phyloP scores from a whole-genome alignment of 2,888 invertebrate species.

The Conomelus anceps region DNA sequence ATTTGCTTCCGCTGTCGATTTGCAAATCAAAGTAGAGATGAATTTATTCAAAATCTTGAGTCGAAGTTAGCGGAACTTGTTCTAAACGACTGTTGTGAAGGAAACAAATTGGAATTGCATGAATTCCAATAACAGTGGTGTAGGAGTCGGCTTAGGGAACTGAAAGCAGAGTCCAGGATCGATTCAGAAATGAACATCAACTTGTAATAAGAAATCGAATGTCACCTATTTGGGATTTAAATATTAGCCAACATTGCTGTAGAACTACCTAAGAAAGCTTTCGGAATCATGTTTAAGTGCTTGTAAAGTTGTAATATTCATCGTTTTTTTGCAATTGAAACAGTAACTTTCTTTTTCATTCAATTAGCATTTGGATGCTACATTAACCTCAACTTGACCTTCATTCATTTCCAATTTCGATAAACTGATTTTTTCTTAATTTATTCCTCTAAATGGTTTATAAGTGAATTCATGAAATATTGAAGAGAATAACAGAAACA shows the following conservation, averaged over 20 bases:
- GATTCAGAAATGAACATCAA: background rate
- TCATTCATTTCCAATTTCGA: too few relatives aligned
- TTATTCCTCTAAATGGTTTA: too few relatives aligned
- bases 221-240: background rate
- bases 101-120: background rate
- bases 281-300: too few relatives aligned
- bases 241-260: background rate
- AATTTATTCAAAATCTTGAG: background rate
- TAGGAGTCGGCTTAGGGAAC: background rate
- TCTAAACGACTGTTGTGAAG: background rate
- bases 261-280: too few relatives aligned
- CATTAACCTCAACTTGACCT: too few relatives aligned
- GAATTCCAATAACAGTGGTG: background rate
- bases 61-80: background rate
- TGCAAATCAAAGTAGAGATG: background rate
- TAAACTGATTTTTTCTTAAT: too few relatives aligned
- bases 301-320: too few relatives aligned
- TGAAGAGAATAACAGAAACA: too few relatives aligned
- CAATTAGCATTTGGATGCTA: too few relatives aligned
- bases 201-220: background rate
- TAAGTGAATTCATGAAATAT: too few relatives aligned
- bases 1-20: background rate
- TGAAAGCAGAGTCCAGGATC: background rate
- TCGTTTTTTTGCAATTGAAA: too few relatives aligned
- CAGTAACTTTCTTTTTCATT: too few relatives aligned